phyloP scores from a whole-genome alignment of 2,888 invertebrate species.

The Zelleria hepariella region DNA sequence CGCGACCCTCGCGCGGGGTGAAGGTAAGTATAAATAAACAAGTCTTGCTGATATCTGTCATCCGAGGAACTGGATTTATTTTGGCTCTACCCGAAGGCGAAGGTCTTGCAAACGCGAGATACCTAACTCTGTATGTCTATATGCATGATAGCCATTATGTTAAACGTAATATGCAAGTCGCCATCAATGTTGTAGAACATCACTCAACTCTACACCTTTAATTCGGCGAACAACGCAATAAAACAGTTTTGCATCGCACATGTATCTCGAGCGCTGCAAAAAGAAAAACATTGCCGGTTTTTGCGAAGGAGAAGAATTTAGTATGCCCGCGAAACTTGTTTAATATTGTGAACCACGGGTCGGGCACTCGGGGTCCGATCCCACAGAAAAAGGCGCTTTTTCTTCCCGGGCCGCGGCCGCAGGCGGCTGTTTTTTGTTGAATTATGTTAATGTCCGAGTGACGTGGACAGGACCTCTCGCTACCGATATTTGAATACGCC shows the following conservation, averaged over 20 bases:
- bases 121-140: no score
- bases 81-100: slow-evolving; percentile 61
- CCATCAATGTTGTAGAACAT: not conserved
- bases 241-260: not conserved
- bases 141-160: no score
- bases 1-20: slow-evolving; percentile 48
- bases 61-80: slow-evolving; percentile 68
- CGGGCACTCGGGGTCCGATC: slow-evolving; percentile 42
- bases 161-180: no score
- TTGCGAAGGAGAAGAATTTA: slow-evolving; percentile 15
- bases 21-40: slow-evolving; percentile 71
- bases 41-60: slow-evolving; percentile 70
- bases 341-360: slow-evolving; percentile 48
- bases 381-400: slow-evolving; percentile 45
- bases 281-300: not conserved
- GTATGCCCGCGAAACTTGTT: slow-evolving; percentile 32
- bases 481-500: slow-evolving; percentile 61
- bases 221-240: not conserved
- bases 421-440: slow-evolving; percentile 57
- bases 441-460: slow-evolving; percentile 62
- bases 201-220: not conserved
- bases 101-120: slow-evolving; percentile 39
- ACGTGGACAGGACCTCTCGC: slow-evolving; percentile 39
- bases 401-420: slow-evolving; percentile 14
- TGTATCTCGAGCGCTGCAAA: not conserved